Percentiles rank a stretch among this genome's conserved stretches.
Conservation (phyloP, 2,888 invertebrate species). For the Sarcophaga caerulescens region DNA sequence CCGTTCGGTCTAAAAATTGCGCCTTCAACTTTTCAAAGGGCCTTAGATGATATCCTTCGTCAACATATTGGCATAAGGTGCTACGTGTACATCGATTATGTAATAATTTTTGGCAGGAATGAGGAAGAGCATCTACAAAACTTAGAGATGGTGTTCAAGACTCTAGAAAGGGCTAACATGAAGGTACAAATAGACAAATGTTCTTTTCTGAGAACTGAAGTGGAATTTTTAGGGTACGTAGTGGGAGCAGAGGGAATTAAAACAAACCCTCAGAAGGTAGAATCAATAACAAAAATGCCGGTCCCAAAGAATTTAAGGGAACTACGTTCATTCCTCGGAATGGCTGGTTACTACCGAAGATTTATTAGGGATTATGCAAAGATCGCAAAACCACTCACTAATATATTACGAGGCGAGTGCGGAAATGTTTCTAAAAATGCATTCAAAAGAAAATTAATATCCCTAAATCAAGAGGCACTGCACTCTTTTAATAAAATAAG, state of each 20-base stretch:
- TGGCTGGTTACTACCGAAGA: background rate
- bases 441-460: too few relatives aligned
- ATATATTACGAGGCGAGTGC: background rate
- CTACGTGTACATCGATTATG: constrained; percentile 38
- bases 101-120: constrained; percentile 14
- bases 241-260: background rate
- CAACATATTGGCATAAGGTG: constrained; percentile 27
- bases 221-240: constrained; percentile 24
- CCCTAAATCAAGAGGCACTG: background rate
- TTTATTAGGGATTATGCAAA: background rate
- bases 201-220: background rate
- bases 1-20: background rate
- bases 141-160: background rate
- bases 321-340: constrained; percentile 8
- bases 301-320: background rate
- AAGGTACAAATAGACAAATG: background rate
- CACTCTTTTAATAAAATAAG: background rate
- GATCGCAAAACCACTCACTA: too few relatives aligned
- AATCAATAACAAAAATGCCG: background rate
- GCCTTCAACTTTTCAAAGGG: constrained; percentile 14
- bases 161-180: background rate
- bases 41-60: background rate
- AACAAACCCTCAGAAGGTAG: constrained; percentile 18
- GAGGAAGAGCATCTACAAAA: constrained; percentile 7
- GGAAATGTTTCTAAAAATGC: background rate